These are phyloP conservation scores for Euglossa dilemma DNA, from an alignment of 1,140 invertebrate genomes.

Conservation along the genomic window DNA sequence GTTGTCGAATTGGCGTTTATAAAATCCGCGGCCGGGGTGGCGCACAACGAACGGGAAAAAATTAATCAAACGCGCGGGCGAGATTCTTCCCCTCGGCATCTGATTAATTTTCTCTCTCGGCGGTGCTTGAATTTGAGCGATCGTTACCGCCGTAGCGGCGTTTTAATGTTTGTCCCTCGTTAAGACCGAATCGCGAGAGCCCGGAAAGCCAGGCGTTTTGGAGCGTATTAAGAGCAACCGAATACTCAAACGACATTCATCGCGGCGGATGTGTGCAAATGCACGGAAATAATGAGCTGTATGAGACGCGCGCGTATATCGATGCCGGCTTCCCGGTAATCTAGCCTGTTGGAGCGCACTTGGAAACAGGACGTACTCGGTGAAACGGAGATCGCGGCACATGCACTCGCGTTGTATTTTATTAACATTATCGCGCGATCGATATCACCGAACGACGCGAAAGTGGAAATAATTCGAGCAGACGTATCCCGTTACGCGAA, in stretches of 20 bases:
- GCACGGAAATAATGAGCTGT: conserved; percentile 25
- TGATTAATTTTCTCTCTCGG: conserved; percentile 26
- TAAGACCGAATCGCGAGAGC: neutral
- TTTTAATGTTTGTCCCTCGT: conserved; percentile 16
- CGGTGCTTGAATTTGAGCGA: conserved; percentile 8
- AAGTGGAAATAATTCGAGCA: neutral
- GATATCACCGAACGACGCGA: neutral
- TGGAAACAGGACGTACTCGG: neutral
- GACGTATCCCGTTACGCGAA: neutral
- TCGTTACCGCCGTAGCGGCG: neutral
- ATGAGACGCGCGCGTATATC: conserved; percentile 11
- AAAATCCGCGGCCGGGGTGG: neutral
- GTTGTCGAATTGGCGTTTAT: conserved; percentile 26
- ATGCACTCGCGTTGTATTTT: neutral
- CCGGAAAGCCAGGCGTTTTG: conserved; percentile 1
- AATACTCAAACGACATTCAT: conserved; percentile 13
- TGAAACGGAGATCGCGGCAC: neutral
- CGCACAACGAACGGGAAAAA: conserved; percentile 33
- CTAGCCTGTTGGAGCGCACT: no score
- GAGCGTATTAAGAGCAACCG: conserved; percentile 19
- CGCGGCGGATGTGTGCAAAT: neutral
- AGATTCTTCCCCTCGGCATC: neutral
- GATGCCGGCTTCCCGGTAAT: neutral
- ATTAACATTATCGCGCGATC: neutral
- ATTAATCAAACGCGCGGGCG: conserved; percentile 51